Evolutionary conservation across 1,140 invertebrate species (phyloP).

Genomic region (Homalodisca vitripennis): DNA sequence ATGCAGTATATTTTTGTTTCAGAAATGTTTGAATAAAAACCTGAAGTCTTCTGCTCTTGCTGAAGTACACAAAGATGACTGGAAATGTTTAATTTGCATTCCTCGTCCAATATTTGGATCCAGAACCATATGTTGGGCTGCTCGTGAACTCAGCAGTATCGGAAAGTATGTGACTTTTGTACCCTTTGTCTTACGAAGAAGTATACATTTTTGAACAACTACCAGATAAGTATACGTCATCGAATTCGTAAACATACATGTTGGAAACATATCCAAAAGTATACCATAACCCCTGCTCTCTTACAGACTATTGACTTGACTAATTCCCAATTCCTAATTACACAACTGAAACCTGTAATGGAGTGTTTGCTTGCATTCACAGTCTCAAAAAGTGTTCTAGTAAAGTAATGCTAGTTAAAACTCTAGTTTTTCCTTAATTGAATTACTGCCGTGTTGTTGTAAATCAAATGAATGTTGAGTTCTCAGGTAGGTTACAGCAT

Average conservation of each 20-base stretch:
- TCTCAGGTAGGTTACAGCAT: too few species aligned
- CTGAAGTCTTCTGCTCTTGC: conserved; percentile 56
- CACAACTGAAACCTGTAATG: too few species aligned
- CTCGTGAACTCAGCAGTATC: neutral
- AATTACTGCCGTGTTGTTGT: too few species aligned
- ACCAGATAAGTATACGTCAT: neutral
- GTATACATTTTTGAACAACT: neutral
- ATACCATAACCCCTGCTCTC: neutral
- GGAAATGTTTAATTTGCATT: conserved; percentile 15
- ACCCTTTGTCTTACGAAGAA: neutral
- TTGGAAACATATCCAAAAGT: neutral
- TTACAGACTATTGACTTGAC: neutral
- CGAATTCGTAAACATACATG: neutral
- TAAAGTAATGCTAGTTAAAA: too few species aligned
- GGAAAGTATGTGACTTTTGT: neutral
- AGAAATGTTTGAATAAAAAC: conserved; percentile 80
- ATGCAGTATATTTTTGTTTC: too few species aligned
- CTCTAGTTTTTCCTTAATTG: too few species aligned
- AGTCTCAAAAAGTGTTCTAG: too few species aligned
- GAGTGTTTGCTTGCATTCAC: too few species aligned
- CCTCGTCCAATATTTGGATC: conserved; percentile 2
- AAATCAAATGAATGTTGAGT: too few species aligned
- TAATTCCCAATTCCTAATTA: neutral
- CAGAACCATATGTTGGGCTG: conserved; percentile 15
- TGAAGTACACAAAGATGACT: conserved; percentile 26